Conservation (phyloP, 2,113 vertebrate genomes). For the Xenopus borealis region DNA sequence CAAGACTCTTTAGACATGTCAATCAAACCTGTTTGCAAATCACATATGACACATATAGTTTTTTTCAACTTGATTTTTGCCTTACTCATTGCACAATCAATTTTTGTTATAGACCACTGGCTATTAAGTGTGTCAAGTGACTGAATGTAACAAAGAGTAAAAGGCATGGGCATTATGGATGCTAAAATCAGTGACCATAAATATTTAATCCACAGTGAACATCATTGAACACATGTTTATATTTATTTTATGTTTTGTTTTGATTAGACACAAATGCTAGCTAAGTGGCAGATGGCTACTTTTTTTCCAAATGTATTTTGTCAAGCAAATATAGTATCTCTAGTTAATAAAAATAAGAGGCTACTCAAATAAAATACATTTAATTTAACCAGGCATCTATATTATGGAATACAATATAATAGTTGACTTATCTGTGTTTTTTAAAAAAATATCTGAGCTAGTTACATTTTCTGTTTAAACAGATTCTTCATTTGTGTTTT, state of each 20-base stretch:
- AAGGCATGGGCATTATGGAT: slow-evolving; percentile 61
- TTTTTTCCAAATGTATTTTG: slow-evolving; percentile 42
- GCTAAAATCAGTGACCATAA: slow-evolving; percentile 61
- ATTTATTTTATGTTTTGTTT: slow-evolving; percentile 48
- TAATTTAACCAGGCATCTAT: slow-evolving; percentile 35
- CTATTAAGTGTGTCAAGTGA: slow-evolving; percentile 61
- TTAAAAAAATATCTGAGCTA: no score
- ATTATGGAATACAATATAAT: slow-evolving; percentile 14
- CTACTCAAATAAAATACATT: slow-evolving; percentile 28
- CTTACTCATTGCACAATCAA: slow-evolving; percentile 64
- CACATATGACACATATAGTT: slow-evolving; percentile 59
- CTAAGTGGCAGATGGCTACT: slow-evolving; percentile 40
- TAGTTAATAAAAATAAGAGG: slow-evolving; percentile 44
- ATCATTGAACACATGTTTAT: slow-evolving; percentile 48
- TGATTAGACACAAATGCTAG: slow-evolving; percentile 49
- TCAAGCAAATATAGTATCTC: slow-evolving; percentile 45
- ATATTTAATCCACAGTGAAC: slow-evolving; percentile 59
- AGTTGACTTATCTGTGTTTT: background rate
- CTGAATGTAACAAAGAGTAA: slow-evolving; percentile 64
- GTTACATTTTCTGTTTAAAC: no score
- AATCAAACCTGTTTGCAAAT: slow-evolving; percentile 54
- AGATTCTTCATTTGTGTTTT: no score
- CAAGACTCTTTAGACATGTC: slow-evolving; percentile 27
- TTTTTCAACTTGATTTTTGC: slow-evolving; percentile 61
- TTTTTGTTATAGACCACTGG: slow-evolving; percentile 60